Percentiles rank a stretch among this genome's conserved stretches.
Conservation (phyloP, 2,888 invertebrate genomes). For the Erpobdella octoculata region DNA sequence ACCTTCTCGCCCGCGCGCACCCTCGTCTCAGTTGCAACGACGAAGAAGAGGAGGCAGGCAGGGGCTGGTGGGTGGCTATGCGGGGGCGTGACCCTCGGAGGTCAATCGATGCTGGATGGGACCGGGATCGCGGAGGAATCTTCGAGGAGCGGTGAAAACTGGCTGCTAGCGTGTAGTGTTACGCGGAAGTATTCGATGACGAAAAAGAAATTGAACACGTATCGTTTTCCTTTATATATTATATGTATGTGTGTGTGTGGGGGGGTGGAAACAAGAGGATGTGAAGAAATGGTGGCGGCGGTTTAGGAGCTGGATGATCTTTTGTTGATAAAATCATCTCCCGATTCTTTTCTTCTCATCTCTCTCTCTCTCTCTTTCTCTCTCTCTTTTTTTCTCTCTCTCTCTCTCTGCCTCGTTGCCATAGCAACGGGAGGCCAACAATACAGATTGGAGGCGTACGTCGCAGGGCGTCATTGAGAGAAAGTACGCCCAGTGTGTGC, state of each 20-base stretch:
- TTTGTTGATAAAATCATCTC: background rate
- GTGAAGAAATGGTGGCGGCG: background rate
- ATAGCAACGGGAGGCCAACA: background rate
- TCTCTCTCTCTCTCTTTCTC: background rate
- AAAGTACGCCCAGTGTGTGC: slow-evolving; percentile 6
- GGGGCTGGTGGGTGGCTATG: background rate
- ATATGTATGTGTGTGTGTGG: too few species aligned
- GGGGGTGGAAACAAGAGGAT: background rate
- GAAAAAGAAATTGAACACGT: too few species aligned
- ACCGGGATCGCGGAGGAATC: background rate
- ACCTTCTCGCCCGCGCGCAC: too few species aligned
- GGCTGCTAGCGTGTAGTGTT: background rate
- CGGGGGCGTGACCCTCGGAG: background rate
- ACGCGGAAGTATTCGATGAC: background rate
- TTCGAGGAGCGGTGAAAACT: background rate
- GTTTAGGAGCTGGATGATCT: background rate
- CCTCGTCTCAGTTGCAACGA: background rate
- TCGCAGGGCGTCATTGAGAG: background rate
- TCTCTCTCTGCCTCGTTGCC: background rate
- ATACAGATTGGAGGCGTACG: background rate
- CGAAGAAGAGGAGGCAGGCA: background rate
- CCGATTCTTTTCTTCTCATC: background rate
- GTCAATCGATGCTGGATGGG: background rate
- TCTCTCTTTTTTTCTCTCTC: background rate
- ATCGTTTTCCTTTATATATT: too few species aligned